Base-by-base conservation (phyloP, 2,113 vertebrate species). In the Rynchops niger region DNA sequence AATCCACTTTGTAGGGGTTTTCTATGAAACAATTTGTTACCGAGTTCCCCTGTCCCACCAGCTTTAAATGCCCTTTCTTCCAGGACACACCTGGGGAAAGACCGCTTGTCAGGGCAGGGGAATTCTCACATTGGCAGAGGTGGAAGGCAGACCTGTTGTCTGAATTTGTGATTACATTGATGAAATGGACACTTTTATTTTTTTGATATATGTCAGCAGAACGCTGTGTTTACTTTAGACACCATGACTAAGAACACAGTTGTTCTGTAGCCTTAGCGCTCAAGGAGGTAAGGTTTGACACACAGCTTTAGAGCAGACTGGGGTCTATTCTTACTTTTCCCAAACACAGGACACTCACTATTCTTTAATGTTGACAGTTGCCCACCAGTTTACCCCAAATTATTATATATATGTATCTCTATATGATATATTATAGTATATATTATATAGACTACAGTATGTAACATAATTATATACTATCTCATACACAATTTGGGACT, bases 21-120 rank as follows among this genome's bases (percentile, higher is more conserved):
- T 52, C 42, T 59, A 6, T 25, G 29, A 53, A 86, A 58, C 3
- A 34, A 21, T 62, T 59, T 70, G 8, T 71, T 71, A 65, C 15
- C 0, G 0, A 21, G 43, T 59, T 59, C 5, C n/a, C 27, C 25
- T 1, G 1, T 52, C 17, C 18, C 34, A 50, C 32, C 29, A 36
- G 18, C 38, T 53, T 19, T 42, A 71, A 81, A 42, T 34, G 21
- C 1, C 27, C 0, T 0, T 81, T 71, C 34, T 77, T 36, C 12
- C 63, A 90, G 29, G n/a, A 77, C 22, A 36, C 1, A 1, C 17
- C 5, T 34, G 71, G 38, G 19, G 30, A 52, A 74, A 69, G 25
- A 23, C 2, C 0, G 0, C 18, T 76, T 47, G 12, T 58, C 38
- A 40, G 21, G 25, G 59, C 25, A 42, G 23, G 11, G 58, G 14